Evolutionary conservation across 2,888 invertebrate genomes (phyloP), one percentile per base, ranked within the genome.

Genomic region (Crossocerus cetratus): DNA sequence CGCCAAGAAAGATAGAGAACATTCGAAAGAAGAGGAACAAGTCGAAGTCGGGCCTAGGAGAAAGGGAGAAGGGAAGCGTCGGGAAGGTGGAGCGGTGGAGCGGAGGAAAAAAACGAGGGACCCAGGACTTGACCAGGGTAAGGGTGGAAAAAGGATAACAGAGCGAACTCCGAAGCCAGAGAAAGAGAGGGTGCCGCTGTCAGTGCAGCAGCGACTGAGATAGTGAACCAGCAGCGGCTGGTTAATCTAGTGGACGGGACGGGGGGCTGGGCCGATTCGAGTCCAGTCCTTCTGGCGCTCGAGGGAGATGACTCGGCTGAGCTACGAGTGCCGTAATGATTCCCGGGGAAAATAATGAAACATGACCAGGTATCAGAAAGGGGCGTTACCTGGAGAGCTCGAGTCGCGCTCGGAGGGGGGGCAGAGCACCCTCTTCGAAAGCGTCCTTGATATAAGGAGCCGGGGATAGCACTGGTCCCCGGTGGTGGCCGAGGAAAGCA

Each of bases 261-360:
- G 72, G 76, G 72, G 79, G 83, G 60, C 32, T 32, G 79, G 82
- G 67, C 74, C 72, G 77, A 77, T 75, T 78, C 71, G 65, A 80
- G 78, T 75, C 79, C 77, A 62, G 75, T 81, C 75, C 75, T 72
- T 69, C 80, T 79, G 75, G 58, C 66, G 72, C 79, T n/a, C n/a
- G 80, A 79, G 83, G 78, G 81, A 83, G 84, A 86, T 84, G 86
- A 83, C 81, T 85, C 76, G 74, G 69, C 76, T 78, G 8, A 32
- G 32, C 32, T 32, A 32, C 32, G 32, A 32, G 32, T 32, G 80
- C 82, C 84, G 86, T 88, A 87, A 88, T 88, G 87, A 88, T 87
- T 84, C 82, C 83, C 75, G 79, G 84, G 83, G 80, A 80, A 86
- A 87, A 88, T 88, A 87, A 88, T 87, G 87, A 88, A 87, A 87